Base-by-base conservation (phyloP, 1,140 invertebrate species). In the Euura lappo region DNA sequence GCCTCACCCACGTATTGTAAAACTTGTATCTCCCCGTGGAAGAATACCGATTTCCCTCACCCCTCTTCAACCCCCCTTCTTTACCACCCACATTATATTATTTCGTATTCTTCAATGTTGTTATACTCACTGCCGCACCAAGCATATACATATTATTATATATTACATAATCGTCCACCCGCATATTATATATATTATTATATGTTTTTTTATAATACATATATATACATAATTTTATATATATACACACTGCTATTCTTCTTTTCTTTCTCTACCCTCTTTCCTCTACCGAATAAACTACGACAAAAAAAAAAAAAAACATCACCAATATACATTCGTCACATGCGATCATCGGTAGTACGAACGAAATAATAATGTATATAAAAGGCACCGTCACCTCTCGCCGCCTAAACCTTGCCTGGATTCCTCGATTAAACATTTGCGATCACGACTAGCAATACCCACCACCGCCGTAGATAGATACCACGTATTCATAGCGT, bases 401-500 rank as follows among this genome's bases (percentile, higher is more conserved):
- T 84, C 83, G 84, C 85, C 85, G 79, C 82, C 84, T 84, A 86
- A 60, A 8, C 51, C 82, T 85, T 85, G 83, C 84, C 85, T 28
- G 28, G 28, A 28, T 28, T 28, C 28, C 83, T 86, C 83, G 85
- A 84, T 83, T 86, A 84, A 86, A 84, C 86, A 83, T 82, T 86
- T 88, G 84, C 86, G 86, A 85, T 88, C 85, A 87, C 86, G 85
- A 87, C 84, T 88, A 87, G 86, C 86, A 88, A 28, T 84, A 85
- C 83, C 51, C 51, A 60, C 51, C 51, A 60, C 51, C 85, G 87
- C 84, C 84, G 85, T 87, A 88, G 85, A 86, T 87, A 87, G 86
- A 87, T 87, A 87, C 86, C 86, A 87, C 86, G 83, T 87, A 87
- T 87, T 87, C 87, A 87, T 88, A 87, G 85, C 84, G 85, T 87